Evolutionary conservation across 2,888 invertebrate species (phyloP).

Genomic region (Cephus nigrinus): DNA sequence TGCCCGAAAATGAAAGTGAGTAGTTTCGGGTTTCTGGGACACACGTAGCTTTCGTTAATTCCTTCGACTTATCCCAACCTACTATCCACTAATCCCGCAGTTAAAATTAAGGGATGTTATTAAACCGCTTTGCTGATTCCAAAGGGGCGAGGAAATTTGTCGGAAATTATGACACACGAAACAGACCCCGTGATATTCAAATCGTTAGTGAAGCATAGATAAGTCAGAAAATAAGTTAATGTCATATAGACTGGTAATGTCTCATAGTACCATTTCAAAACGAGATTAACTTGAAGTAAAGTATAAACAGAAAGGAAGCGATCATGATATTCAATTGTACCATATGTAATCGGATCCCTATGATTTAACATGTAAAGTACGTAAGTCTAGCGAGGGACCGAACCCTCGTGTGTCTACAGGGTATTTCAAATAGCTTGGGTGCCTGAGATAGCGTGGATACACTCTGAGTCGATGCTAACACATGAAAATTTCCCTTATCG

Average conservation of each 20-base stretch:
- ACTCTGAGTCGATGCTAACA: too few species aligned
- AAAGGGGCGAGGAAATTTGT: not conserved
- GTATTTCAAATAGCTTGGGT: too few species aligned
- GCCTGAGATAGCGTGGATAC: too few species aligned
- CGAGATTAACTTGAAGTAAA: not conserved
- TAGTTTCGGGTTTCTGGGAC: not conserved
- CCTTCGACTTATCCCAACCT: not conserved
- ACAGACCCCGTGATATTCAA: not conserved
- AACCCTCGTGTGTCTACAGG: too few species aligned
- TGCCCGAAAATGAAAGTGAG: not conserved
- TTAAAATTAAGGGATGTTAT: not conserved
- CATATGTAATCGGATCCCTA: not conserved
- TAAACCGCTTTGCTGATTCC: not conserved
- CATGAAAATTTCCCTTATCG: too few species aligned
- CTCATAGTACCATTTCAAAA: not conserved
- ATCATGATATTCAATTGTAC: not conserved
- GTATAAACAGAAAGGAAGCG: not conserved
- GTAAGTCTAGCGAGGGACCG: not conserved
- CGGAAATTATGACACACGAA: not conserved
- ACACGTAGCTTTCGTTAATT: not conserved
- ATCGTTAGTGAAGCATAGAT: not conserved
- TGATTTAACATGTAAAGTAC: conserved; percentile 1
- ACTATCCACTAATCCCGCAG: not conserved
- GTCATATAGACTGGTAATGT: not conserved
- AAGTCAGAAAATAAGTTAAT: not conserved